Base-by-base conservation (phyloP, 2,113 vertebrate genomes). In the Origma solitaria region DNA sequence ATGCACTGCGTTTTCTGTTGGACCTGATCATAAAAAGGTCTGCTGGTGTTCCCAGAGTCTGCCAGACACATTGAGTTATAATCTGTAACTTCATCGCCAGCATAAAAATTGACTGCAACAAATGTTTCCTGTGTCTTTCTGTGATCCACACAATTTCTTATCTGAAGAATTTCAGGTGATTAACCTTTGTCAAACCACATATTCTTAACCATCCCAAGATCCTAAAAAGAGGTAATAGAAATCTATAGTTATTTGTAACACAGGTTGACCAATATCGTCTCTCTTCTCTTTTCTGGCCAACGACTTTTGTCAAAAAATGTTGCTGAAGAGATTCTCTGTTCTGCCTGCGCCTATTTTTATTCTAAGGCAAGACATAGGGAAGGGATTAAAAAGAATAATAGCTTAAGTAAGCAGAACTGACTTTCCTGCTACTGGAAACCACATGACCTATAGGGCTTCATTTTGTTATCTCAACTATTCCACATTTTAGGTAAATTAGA, bases 401-500 rank as follows among this genome's bases (percentile, higher is more conserved):
- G 83, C 92, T 95, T 95, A 94, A 91, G 81, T 96, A 95, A 97
- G 96, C 92, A 95, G 77, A 92, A 95, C 25, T 92, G 77, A 75
- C 81, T 96, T 95, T 95, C 53, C 86, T 94, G 40, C 72, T 84
- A 53, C 81, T 79, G 53, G 69, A 91, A 95, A 89, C 77, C 83
- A 79, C 53, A 89, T 84, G 94, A 95, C 93, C 94, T 92, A 65
- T 38, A 82, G 49, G 77, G 77, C 91, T 94, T 95, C 62, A 61
- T 91, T 92, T 83, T 84, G 91, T 94, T 95, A 95, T 97, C 94
- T 96, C 81, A 84, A 96, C 90, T 96, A 96, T 84, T 92, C 69
- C 94, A 95, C 69, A 94, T 94, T 96, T 91, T 68, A 92, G 83
- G 86, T 94, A 95, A 96, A 95, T 96, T 89, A 95, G 89, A 94